These are phyloP conservation scores for Drosophila melanica DNA, from an alignment of 1,140 invertebrate genomes.

Conservation along the genomic window DNA sequence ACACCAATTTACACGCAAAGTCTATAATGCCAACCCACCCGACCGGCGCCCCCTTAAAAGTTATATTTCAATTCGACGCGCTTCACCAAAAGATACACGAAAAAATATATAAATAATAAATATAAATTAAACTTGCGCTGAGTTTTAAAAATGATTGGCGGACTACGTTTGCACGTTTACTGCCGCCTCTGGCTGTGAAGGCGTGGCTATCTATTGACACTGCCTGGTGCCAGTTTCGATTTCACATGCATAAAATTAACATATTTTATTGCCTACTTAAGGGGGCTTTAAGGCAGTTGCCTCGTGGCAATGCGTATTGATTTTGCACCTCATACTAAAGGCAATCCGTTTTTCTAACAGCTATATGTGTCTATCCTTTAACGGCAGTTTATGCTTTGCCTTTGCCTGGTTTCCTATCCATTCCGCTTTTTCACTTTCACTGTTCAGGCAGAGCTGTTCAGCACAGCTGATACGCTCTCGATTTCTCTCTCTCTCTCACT, in stretches of 20 bases:
- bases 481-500: slow-evolving; percentile 31
- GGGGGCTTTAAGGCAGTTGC: slow-evolving; percentile 45
- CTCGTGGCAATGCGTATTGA: slow-evolving; percentile 51
- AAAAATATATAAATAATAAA: too few relatives aligned
- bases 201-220: slow-evolving; percentile 44
- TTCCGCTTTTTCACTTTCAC: slow-evolving; percentile 25
- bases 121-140: too few relatives aligned
- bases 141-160: neutral
- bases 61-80: slow-evolving; percentile 2
- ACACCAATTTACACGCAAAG: slow-evolving; percentile 45
- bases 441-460: slow-evolving; percentile 8
- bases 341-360: slow-evolving; percentile 1
- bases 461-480: slow-evolving; percentile 40
- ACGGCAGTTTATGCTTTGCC: slow-evolving; percentile 19
- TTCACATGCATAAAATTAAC: slow-evolving; percentile 43
- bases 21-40: slow-evolving; percentile 5
- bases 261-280: slow-evolving; percentile 54
- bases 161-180: neutral
- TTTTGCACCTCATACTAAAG: slow-evolving; percentile 60
- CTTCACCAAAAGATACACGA: neutral
- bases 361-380: slow-evolving; percentile 58
- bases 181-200: neutral
- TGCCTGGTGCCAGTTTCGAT: slow-evolving; percentile 48
- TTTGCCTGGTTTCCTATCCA: slow-evolving; percentile 16
- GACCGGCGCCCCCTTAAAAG: too few relatives aligned